Conservation (phyloP, 2,797 vertebrate species). For the Mormyrops boulengeri region DNA sequence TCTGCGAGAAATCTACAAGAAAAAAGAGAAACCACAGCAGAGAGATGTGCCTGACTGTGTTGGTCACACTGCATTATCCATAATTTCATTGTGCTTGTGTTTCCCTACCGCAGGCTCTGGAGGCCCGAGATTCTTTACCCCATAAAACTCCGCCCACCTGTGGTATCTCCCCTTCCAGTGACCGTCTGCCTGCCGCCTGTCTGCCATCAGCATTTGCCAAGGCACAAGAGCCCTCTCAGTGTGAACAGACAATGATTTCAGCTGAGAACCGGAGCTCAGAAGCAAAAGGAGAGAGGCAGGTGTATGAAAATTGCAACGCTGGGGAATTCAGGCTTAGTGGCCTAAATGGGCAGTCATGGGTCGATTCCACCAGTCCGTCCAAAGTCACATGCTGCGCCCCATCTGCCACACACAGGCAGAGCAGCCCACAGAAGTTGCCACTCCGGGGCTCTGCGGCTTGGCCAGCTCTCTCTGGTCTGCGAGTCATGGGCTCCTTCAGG, state of each 20-base stretch:
- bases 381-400: slow-evolving; percentile 78
- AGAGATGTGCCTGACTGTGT: background rate
- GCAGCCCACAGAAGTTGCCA: slow-evolving; percentile 55
- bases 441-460: slow-evolving; percentile 62
- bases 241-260: slow-evolving; percentile 34
- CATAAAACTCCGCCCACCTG: slow-evolving; percentile 56
- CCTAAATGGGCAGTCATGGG: slow-evolving; percentile 42
- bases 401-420: slow-evolving; percentile 57
- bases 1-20: slow-evolving; percentile 34
- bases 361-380: slow-evolving; percentile 62
- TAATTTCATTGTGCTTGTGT: slow-evolving; percentile 13
- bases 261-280: slow-evolving; percentile 30
- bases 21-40: background rate
- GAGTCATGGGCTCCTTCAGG: slow-evolving; percentile 91
- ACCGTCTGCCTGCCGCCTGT: background rate
- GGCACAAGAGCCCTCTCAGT: slow-evolving; percentile 26
- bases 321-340: slow-evolving; percentile 49
- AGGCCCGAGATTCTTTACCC: slow-evolving; percentile 36
- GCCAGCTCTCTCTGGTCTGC: slow-evolving; percentile 76
- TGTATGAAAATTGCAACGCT: slow-evolving; percentile 27
- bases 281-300: slow-evolving; percentile 23
- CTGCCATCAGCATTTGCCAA: slow-evolving; percentile 10
- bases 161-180: slow-evolving; percentile 43
- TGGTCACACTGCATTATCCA: background rate
- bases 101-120: slow-evolving; percentile 57